Base-by-base conservation (phyloP, 2,888 invertebrate species). In the Linyphia triangularis region DNA sequence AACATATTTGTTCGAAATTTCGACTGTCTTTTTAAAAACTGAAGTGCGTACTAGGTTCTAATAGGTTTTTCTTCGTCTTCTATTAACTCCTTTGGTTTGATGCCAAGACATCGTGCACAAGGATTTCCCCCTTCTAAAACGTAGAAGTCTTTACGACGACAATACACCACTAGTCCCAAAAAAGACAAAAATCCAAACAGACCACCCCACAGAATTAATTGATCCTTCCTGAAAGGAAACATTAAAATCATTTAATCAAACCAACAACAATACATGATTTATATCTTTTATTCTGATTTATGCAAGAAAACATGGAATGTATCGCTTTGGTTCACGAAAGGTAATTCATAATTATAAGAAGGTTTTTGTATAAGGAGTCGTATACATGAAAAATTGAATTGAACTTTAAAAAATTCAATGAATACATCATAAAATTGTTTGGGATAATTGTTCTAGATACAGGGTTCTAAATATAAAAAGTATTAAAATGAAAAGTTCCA, bases 121-220 rank as follows among this genome's bases (percentile, higher is more conserved):
- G 89, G 89, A 59, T 88, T 86, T 16, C 40, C 63, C 10, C 90
- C 89, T 69, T 90, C 90, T 3, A 90, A 72, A 5, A 90, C 81
- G 70, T 90, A 88, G 40, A 91, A 88, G 75, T 91, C 91, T 51
- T 89, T 90, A 30, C 90, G 89, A 9, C 90, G 89, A 37, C 91
- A 91, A 30, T 90, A 91, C 26, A 91, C 90, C 19, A 90, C 85
- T 6, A 89, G 30, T 16, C 90, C 90, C 19, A 91, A 79, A 22
- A 89, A 85, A 10, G 88, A 72, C 61, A 91, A 43, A 22, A 91
- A 91, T 6, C 88, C 90, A 67, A 91, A 90, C 9, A 91, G 72
- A 33, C 90, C 90, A 37, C 91, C 90, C 91, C 91, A 91, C 22
- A 91, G 75, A 10, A 91, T 69, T 7, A 90, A 40, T 70, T 91